phyloP scores from a whole-genome alignment of 1,140 invertebrate genomes.

The Diorhabda sublineata region DNA sequence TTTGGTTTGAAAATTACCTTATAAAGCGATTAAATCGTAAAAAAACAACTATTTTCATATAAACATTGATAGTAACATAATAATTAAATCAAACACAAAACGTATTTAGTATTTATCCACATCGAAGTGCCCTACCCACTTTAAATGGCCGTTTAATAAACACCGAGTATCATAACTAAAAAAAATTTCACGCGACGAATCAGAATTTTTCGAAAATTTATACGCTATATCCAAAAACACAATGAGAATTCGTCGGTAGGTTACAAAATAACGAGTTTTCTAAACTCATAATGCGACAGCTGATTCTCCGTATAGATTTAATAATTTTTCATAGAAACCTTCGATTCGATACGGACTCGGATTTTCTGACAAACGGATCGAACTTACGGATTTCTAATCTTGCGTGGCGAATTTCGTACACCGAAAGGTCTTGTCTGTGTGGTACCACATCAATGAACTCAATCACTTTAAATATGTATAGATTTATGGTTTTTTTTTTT shows the following conservation, averaged over 20 bases:
- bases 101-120: not conserved
- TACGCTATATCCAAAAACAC: constrained; percentile 11
- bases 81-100: too few relatives aligned
- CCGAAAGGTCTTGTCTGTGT: not conserved
- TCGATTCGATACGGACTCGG: constrained; percentile 7
- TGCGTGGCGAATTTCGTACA: constrained; percentile 12
- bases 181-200: constrained; percentile 17
- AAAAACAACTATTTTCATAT: too few relatives aligned
- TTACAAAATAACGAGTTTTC: constrained; percentile 9
- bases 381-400: constrained; percentile 10
- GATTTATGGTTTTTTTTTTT: not conserved
- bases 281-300: constrained; percentile 10
- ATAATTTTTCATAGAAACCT: constrained; percentile 11
- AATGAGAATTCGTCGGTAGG: constrained; percentile 3
- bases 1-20: too few relatives aligned
- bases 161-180: constrained; percentile 3
- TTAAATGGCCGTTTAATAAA: constrained; percentile 4
- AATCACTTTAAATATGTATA: not conserved
- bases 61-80: too few relatives aligned
- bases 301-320: constrained; percentile 6
- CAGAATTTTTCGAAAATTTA: constrained; percentile 16
- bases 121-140: not conserved
- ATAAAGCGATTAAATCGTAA: too few relatives aligned
- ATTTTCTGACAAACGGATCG: constrained; percentile 11
- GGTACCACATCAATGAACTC: not conserved